phyloP scores from a whole-genome alignment of 2,888 invertebrate genomes.

The Acanthosoma haemorrhoidale region DNA sequence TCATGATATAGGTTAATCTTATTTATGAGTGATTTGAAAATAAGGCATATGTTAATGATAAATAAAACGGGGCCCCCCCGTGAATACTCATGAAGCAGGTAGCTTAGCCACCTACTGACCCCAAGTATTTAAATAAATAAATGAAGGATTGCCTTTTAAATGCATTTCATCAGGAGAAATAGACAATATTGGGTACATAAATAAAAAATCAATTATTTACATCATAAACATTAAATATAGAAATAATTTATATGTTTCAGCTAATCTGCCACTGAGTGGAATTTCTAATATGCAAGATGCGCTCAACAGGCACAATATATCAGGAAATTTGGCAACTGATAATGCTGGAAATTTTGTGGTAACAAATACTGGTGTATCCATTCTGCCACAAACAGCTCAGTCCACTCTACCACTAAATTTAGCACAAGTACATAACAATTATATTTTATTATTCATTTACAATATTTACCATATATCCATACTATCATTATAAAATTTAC shows the following conservation, averaged over 20 bases:
- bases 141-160: too few species aligned
- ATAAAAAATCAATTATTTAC: not conserved
- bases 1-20: too few species aligned
- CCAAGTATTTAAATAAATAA: too few species aligned
- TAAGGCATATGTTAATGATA: too few species aligned
- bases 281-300: slow-evolving; percentile 37
- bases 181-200: too few species aligned
- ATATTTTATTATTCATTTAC: not conserved
- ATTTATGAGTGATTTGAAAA: too few species aligned
- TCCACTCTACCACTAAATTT: slow-evolving; percentile 35
- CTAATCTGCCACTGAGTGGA: slow-evolving; percentile 36
- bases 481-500: too few species aligned
- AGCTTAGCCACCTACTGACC: too few species aligned
- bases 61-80: too few species aligned
- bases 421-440: slow-evolving; percentile 32
- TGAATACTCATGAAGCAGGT: too few species aligned
- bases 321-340: slow-evolving; percentile 35
- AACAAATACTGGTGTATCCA: slow-evolving; percentile 35
- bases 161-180: too few species aligned
- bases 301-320: slow-evolving; percentile 34
- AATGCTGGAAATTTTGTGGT: slow-evolving; percentile 36
- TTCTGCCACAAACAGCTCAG: slow-evolving; percentile 35
- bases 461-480: too few species aligned
- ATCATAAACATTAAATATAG: not conserved
- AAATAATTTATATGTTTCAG: slow-evolving; percentile 29